Conservation (phyloP, 2,113 vertebrate genomes). For the Eulemur macaco region DNA sequence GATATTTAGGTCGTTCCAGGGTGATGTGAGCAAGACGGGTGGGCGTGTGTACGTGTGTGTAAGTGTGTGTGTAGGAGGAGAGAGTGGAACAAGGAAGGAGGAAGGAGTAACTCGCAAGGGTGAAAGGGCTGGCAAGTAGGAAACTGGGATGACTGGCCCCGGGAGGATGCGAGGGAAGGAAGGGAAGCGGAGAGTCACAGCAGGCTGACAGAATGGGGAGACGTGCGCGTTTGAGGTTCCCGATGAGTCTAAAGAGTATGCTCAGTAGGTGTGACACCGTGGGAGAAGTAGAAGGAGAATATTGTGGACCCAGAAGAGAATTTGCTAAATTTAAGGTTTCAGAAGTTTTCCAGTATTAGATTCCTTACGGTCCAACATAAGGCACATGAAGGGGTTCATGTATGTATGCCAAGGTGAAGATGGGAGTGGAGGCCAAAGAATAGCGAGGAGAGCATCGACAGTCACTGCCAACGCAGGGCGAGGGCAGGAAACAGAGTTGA, state of each 20-base stretch:
- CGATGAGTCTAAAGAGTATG: not conserved
- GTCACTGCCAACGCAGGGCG: not conserved
- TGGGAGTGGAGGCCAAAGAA: not conserved
- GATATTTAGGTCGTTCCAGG: not conserved
- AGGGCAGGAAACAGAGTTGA: not conserved
- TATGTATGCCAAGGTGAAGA: not conserved
- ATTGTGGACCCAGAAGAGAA: not conserved
- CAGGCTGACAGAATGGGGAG: not conserved
- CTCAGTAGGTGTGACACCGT: not conserved
- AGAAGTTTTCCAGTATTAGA: not conserved
- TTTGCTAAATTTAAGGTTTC: not conserved
- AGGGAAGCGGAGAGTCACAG: not conserved
- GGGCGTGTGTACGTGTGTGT: not conserved
- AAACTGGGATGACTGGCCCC: not conserved
- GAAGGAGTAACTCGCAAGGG: not conserved
- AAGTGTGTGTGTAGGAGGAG: not conserved
- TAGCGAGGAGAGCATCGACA: not conserved
- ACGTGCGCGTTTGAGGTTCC: not conserved
- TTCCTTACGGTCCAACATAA: not conserved
- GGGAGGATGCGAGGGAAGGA: not conserved
- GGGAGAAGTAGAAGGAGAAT: not conserved
- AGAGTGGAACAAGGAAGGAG: not conserved
- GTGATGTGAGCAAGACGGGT: not conserved
- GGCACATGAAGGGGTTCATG: not conserved
- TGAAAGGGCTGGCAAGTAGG: not conserved